Evolutionary conservation across 2,888 invertebrate species (phyloP), one percentile per base, ranked within the genome.

Genomic region (Hanleya hanleyi): DNA sequence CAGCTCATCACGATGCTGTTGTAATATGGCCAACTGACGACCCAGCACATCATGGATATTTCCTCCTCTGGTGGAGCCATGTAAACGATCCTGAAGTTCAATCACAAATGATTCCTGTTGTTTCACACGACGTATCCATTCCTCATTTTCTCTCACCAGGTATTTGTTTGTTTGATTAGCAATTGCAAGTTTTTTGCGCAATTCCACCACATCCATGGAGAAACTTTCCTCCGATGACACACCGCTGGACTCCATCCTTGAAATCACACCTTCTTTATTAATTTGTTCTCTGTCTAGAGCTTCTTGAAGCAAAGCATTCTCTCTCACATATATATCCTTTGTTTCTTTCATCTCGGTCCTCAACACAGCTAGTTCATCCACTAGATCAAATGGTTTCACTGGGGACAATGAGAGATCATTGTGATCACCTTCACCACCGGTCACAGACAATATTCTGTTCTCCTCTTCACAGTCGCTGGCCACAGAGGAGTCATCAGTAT

Each of bases 51-150:
- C 77, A 61, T 81, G 77, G 51, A 80, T 75, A 47, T 82, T 79
- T 29, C 80, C 80, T 47, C 75, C 69, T 22, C 74, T 76, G 64
- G 75, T 71, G 15, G 69, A 68, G 38, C 76, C 71, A 22, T 75
- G 66, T 12, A 84, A 67, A 51, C 77, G 81, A 47, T 83, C 82
- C 57, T 79, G 78, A 37, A 87, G 73, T 26, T 84, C 77, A 29
- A 83, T 41, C 7, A 86, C 84, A 12, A 84, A 76, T 67, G 79
- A 77, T 62, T 87, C 87, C 71, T 87, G 87, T 50, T 88, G 84
- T 61, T 83, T 80, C 29, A 87, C 67, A 36, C 79, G 76, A 33
- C 77, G 75, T 22, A 82, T 68, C 78, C 84, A 80, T 15, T 76
- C 71, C 47, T 83, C 81, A 76, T 85, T 86, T 67, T 88, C 87